Conservation (phyloP, 1,140 invertebrate species). For the Chrysoperla carnea region DNA sequence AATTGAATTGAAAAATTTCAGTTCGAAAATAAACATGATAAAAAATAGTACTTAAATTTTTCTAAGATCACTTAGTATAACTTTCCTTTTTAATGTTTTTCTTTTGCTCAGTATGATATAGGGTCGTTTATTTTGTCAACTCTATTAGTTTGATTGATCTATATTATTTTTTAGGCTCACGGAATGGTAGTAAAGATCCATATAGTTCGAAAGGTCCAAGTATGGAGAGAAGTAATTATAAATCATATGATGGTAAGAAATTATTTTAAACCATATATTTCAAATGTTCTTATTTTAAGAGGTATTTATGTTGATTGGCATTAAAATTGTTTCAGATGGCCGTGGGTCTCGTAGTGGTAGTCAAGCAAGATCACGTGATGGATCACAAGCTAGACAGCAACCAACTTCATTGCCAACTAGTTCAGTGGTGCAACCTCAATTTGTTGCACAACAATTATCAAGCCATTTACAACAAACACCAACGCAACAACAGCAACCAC, state of each 20-base stretch:
- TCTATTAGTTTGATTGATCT: too few relatives aligned
- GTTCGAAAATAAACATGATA: too few relatives aligned
- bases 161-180: neutral
- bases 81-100: too few relatives aligned
- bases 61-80: too few relatives aligned
- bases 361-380: constrained; percentile 28
- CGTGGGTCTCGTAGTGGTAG: constrained; percentile 34
- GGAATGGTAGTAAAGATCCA: constrained; percentile 22
- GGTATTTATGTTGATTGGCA: neutral
- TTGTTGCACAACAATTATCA: neutral
- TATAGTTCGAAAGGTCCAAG: constrained; percentile 26
- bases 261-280: neutral
- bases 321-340: constrained; percentile 19
- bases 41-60: too few relatives aligned
- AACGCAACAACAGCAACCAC: neutral
- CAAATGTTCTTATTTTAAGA: neutral
- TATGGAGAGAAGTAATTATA: constrained; percentile 23
- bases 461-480: constrained; percentile 1
- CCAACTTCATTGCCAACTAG: constrained; percentile 2
- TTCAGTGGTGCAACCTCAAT: neutral
- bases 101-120: too few relatives aligned
- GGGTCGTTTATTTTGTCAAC: too few relatives aligned
- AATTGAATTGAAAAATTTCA: too few relatives aligned
- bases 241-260: constrained; percentile 6
- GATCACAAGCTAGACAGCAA: constrained; percentile 17